Evolutionary conservation across 2,113 vertebrate species (phyloP), one percentile per base, ranked within the genome.

Genomic region (Nothocercus nigrocapillus): DNA sequence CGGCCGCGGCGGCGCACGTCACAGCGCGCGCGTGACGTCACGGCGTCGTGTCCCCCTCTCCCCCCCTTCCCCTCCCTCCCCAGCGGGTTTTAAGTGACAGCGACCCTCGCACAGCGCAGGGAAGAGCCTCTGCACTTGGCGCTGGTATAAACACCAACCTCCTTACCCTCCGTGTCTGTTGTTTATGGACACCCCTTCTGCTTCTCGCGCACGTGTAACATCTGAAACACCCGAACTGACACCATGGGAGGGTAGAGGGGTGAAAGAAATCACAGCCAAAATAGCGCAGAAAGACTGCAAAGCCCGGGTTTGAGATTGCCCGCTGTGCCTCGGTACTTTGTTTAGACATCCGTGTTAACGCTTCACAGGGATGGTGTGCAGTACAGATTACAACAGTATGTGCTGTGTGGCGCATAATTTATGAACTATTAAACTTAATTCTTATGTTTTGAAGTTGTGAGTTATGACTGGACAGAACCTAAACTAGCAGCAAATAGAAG

Each of bases 201-300:
- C 76, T 73, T 92, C 77, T 93, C 93, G 74, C 0, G 47, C 80
- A 79, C 70, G 58, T 88, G 83, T 44, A 93, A 88, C 82, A 91
- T 34, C 47, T 86, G 91, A 96, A 95, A 93, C 85, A 78, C 94
- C 61, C 56, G 88, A 95, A 96, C 96, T 81, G 90, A 93, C 84
- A 81, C 94, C 96, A 95, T 81, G 92, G 92, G 96, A 93, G 77
- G 82, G 54, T 56, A 85, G 85, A 88, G 42, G 85, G 69, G 88
- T 78, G 83, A 88, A 90, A 19, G 49, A 95, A 95, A 94, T 70
- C 90, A 83, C 12, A 85, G 89, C 87, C 87, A 89, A 89, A 93
- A 82, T 27, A 93, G 61, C 70, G 91, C 79, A 88, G 76, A 62
- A 90, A 83, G 88, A 89, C 24, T 9, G 6, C 40, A 34, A 78